phyloP scores from a whole-genome alignment of 2,888 invertebrate species.

The Parapristionchus giblindavisi region DNA sequence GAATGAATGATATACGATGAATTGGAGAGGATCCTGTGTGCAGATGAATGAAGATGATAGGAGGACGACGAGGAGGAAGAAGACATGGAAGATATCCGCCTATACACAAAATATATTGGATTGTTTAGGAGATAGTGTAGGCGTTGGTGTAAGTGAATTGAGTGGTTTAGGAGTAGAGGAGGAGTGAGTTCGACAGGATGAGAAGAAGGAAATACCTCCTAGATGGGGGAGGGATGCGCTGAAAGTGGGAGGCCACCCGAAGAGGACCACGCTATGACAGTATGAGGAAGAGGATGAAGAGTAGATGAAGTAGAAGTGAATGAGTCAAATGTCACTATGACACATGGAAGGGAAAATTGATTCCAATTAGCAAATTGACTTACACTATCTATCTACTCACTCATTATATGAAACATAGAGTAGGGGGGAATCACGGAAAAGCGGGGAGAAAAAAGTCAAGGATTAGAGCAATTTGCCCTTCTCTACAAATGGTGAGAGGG shows the following conservation, averaged over 20 bases:
- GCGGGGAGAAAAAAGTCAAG: background rate
- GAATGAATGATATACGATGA: too few relatives aligned
- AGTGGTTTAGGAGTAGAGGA: slow-evolving; percentile 7
- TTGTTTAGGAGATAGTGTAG: too few relatives aligned
- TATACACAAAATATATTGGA: too few relatives aligned
- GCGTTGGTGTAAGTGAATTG: background rate
- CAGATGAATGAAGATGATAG: background rate
- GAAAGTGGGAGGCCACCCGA: background rate
- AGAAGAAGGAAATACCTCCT: slow-evolving; percentile 10
- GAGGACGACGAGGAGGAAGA: background rate
- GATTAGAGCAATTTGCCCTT: slow-evolving; percentile 22
- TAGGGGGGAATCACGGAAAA: background rate
- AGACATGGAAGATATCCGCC: too few relatives aligned
- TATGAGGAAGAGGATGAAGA: slow-evolving; percentile 1
- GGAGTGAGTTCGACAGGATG: background rate
- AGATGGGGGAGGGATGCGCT: too few relatives aligned
- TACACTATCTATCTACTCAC: too few relatives aligned
- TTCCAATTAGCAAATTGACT: slow-evolving; percentile 16
- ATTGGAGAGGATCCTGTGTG: too few relatives aligned
- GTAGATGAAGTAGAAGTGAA: background rate
- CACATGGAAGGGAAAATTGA: slow-evolving; percentile 20
- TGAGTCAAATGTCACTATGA: background rate
- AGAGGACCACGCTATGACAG: slow-evolving; percentile 4
- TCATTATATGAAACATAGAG: background rate
- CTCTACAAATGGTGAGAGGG: slow-evolving; percentile 13